Percentiles rank a stretch among this genome's conserved stretches.
Evolutionary conservation across 2,797 vertebrate genomes (phyloP).

Genomic region (Urophycis tenuis): DNA sequence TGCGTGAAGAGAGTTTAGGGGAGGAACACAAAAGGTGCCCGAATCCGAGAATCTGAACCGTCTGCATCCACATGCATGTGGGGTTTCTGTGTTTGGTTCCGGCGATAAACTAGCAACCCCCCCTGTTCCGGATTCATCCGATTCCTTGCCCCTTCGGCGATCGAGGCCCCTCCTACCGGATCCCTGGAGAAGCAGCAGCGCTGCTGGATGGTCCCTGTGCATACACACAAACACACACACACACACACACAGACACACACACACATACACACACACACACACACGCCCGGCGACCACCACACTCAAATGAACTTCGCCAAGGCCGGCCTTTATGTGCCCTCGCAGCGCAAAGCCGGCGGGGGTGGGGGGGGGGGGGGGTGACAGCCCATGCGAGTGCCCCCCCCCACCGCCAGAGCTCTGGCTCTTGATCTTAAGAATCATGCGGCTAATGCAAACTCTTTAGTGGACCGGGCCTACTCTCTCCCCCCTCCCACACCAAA

Average conservation of each 20-base stretch:
- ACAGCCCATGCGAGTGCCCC: too few relatives aligned
- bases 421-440: constrained; percentile 27
- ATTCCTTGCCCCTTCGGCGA: neutral
- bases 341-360: neutral
- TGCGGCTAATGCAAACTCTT: constrained; percentile 46
- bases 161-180: too few relatives aligned
- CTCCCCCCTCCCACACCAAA: too few relatives aligned
- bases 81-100: too few relatives aligned
- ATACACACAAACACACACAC: neutral
- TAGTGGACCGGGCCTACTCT: constrained; percentile 25
- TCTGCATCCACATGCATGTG: neutral
- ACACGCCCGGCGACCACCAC: neutral
- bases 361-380: too few relatives aligned
- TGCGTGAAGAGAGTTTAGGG: neutral
- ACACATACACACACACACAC: neutral
- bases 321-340: neutral
- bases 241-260: neutral
- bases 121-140: too few relatives aligned
- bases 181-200: neutral
- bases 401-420: neutral
- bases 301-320: neutral
- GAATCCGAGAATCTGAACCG: neutral
- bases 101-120: too few relatives aligned
- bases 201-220: neutral
- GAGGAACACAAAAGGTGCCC: neutral